Evolutionary conservation across 92 coral and sea anemone genomes (phyloP), one percentile per base, ranked within the genome.

Genomic region (Hydrozoanthus gracilis): DNA sequence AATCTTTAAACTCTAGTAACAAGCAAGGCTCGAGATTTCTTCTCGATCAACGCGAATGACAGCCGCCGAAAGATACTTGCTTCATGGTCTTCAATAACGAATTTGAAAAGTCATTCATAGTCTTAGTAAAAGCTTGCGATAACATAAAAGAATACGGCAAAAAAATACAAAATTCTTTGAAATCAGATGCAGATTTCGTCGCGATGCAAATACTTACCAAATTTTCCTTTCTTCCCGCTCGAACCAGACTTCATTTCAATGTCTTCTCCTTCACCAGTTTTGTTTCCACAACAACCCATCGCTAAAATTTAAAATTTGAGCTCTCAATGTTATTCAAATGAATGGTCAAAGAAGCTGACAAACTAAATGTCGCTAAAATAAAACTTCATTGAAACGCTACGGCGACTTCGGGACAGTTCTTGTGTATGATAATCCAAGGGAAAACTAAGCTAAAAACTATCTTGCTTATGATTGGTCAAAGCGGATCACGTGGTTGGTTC

Each of bases 261-360:
- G 75, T 95, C 94, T 15, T 88, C 88, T 67, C 77, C 75, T 45
- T 83, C 95, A 80, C 94, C 98, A 20, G 95, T 96, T 85, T 85
- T 93, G 74, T 96, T 95, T 46, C 99, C 98, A 86, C 99, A 96
- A 77, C 99, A 96, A 50, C 99, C 99, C 99, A 96, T 96, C 17
- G 76, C 87, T 78, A 75, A 10, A 13, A 5, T 68, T 48, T 77
- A 44, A 77, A 47, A 18, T 47, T 20, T 11, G 6, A 46, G 44
- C 8, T 15, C 83, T 73, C 61, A 39, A 1, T 18, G 27, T 27
- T 44, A 14, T 20, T 54, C 20, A 74, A 13, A 13, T 74, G 48
- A 6, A 3, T 39, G 67, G 27, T 8, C 3, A 78, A 58, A 44
- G 13, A 62, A 79, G 49, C 0, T 47, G 13, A 16, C 8, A 65